Percentiles rank a stretch among this genome's conserved stretches.
Evolutionary conservation across 1,140 invertebrate genomes (phyloP).

Genomic region (Lepeophtheirus salmonis): DNA sequence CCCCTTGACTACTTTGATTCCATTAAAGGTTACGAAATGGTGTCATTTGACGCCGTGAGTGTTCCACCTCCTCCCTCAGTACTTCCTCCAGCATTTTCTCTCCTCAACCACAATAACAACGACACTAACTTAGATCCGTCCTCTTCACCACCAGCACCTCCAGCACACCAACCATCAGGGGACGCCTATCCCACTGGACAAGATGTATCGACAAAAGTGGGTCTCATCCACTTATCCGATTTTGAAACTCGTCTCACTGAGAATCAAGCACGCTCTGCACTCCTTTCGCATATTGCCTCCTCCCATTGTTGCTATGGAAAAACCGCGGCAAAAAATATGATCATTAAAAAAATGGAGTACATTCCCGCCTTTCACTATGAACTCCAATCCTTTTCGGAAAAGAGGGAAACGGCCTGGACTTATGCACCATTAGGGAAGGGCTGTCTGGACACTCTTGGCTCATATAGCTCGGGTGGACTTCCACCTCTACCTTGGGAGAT

Average conservation of each 20-base stretch:
- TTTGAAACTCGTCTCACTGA: constrained; percentile 28
- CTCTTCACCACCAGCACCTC: neutral
- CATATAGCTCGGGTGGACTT: constrained; percentile 25
- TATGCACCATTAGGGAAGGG: constrained; percentile 35
- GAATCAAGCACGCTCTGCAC: constrained; percentile 31
- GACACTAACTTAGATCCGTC: no score
- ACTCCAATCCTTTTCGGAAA: constrained; percentile 39
- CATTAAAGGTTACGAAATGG: constrained; percentile 11
- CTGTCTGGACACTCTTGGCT: constrained; percentile 26
- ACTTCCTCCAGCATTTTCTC: no score
- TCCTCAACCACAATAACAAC: no score
- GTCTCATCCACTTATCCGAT: neutral
- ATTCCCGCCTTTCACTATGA: constrained; percentile 36
- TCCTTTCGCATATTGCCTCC: constrained; percentile 29
- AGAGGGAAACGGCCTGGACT: constrained; percentile 35
- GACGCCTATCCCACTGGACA: no score
- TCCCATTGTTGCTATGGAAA: constrained; percentile 37
- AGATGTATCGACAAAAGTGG: neutral
- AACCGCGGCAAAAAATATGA: constrained; percentile 32
- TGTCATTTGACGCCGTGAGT: constrained; percentile 8
- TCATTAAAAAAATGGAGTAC: constrained; percentile 32
- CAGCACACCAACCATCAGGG: neutral
- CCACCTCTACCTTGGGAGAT: constrained; percentile 39
- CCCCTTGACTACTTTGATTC: constrained; percentile 4
- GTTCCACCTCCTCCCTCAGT: constrained; percentile 22